Evolutionary conservation across 2,113 vertebrate genomes (phyloP), one percentile per base, ranked within the genome.

Genomic region (Pica pica): DNA sequence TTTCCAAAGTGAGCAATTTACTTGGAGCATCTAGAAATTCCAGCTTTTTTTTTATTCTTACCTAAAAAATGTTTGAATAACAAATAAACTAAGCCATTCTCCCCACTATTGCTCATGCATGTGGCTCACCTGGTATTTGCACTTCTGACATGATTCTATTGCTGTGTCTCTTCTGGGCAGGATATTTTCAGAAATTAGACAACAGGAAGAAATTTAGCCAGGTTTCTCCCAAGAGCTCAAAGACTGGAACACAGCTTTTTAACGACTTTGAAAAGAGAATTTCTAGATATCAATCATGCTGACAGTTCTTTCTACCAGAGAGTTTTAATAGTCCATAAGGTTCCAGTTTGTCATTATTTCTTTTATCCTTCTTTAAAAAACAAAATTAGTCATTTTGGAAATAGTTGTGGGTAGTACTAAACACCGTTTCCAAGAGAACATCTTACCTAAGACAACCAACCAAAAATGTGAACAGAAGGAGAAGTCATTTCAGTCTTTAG

Each of bases 241-340:
- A 95, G 81, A 91, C 12, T 88, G 81, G 84, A 95, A 95, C 78
- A 94, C 53, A 96, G 92, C 46, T 95, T 96, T 96, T 93, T 95
- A 96, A 96, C 71, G 77, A 71, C 78, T 91, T 95, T 86, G 55
- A 94, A 96, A 97, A 82, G 67, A 95, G 50, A 91, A 87, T 91
- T 97, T 97, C 89, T 96, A 70, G 64, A 68, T 94, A 97, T 97
- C 96, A 97, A 93, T 98, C 93, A 97, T 80, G 80, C 30, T 89
- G 91, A 84, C 96, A 95, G 94, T 86, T 97, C 89, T 96, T 97
- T 96, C 93, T 94, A 94, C 63, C 70, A 78, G 47, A 55, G 41
- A 63, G 39, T 77, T 93, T 95, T 97, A 95, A 96, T 74, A 89
- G 64, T 81, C 83, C 97, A 96, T 97, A 97, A 95, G 92, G 93